Percentiles rank a stretch among this genome's conserved stretches.
These are phyloP conservation scores for Clarias pachynema DNA, from an alignment of 2,797 vertebrate species.

Conservation along the genomic window DNA sequence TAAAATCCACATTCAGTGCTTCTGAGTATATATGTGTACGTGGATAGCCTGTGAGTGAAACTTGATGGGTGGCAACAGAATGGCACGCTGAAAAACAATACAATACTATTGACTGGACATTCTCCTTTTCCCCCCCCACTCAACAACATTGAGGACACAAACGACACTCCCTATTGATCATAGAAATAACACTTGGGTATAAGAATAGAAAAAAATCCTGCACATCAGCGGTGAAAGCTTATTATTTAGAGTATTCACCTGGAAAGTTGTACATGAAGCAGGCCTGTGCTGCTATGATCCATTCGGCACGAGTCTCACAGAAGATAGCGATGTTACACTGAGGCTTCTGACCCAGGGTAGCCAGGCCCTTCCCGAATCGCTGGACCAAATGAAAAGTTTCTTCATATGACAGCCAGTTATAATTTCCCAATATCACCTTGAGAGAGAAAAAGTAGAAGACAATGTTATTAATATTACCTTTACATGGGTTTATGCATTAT, in stretches of 20 bases:
- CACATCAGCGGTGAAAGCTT: not conserved
- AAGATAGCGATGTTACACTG: slow-evolving; percentile 94
- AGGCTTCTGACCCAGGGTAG: slow-evolving; percentile 87
- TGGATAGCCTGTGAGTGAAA: not conserved
- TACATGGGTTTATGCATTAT: not conserved
- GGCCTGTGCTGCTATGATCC: slow-evolving; percentile 91
- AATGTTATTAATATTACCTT: not conserved
- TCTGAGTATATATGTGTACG: not conserved
- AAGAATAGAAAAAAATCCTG: not conserved
- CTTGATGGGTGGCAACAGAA: not conserved
- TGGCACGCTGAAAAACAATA: not conserved
- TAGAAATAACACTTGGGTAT: not conserved
- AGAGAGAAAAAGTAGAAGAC: slow-evolving; percentile 26
- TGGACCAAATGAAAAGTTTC: slow-evolving; percentile 82
- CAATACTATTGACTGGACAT: slow-evolving; percentile 9
- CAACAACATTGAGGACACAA: not conserved
- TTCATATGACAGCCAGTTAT: slow-evolving; percentile 91
- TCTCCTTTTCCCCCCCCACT: not conserved
- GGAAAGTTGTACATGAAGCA: slow-evolving; percentile 99
- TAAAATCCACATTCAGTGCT: not conserved
- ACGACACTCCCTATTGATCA: not conserved
- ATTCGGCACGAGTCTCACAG: slow-evolving; percentile 96
- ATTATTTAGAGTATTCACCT: slow-evolving; percentile 74
- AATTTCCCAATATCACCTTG: slow-evolving; percentile 93
- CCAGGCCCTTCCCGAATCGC: slow-evolving; percentile 90